phyloP scores from a whole-genome alignment of 1,140 invertebrate species.

The Zaprionus ornatus region DNA sequence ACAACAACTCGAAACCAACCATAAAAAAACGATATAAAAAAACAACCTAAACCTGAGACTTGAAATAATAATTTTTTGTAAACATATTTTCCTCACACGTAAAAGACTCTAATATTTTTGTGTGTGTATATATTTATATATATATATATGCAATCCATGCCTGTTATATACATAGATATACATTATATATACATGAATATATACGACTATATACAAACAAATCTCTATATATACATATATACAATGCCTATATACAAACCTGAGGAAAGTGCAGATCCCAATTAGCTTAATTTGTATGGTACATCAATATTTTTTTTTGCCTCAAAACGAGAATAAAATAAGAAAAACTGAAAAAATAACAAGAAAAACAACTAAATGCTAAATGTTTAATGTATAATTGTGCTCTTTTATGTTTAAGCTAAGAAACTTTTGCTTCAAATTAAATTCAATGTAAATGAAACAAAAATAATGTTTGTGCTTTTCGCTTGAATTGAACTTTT shows the following conservation, averaged over 20 bases:
- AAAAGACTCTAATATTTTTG: slow-evolving; percentile 69
- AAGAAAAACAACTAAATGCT: slow-evolving; percentile 32
- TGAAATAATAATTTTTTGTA: slow-evolving; percentile 56
- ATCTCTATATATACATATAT: slow-evolving; percentile 55
- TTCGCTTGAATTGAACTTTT: slow-evolving; percentile 40
- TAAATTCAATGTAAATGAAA: slow-evolving; percentile 28
- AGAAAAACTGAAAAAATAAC: slow-evolving; percentile 26
- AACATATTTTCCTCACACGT: slow-evolving; percentile 60
- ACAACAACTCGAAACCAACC: slow-evolving; percentile 54
- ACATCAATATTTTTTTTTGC: slow-evolving; percentile 52
- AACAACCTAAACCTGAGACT: slow-evolving; percentile 61
- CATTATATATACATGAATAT: slow-evolving; percentile 54
- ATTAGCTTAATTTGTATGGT: slow-evolving; percentile 43
- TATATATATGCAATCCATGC: slow-evolving; percentile 29
- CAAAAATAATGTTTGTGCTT: slow-evolving; percentile 40
- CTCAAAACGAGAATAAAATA: slow-evolving; percentile 15
- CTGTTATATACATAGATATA: slow-evolving; percentile 70
- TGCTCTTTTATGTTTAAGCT: slow-evolving; percentile 66
- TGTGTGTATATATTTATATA: slow-evolving; percentile 48
- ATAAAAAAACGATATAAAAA: slow-evolving; percentile 55
- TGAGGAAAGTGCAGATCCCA: slow-evolving; percentile 54
- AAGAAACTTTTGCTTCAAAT: slow-evolving; percentile 50
- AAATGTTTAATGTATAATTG: slow-evolving; percentile 59
- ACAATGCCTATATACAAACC: slow-evolving; percentile 45
- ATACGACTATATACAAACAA: slow-evolving; percentile 48